These are phyloP conservation scores for Scaptodrosophila lebanonensis DNA, from an alignment of 1,140 invertebrate species.

Conservation along the genomic window DNA sequence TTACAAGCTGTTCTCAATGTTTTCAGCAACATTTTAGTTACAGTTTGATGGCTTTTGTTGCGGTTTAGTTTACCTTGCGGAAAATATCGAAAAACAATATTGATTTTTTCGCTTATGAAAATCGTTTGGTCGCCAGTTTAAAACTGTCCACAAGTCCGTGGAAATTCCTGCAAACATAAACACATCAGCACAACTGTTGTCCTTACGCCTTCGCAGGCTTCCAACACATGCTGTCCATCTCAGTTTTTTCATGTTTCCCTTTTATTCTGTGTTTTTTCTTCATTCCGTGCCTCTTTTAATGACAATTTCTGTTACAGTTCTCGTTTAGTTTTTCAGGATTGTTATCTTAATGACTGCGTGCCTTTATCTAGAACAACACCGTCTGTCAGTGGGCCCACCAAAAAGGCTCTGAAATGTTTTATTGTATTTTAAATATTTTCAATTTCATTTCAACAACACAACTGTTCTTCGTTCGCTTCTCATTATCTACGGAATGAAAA, in stretches of 20 bases:
- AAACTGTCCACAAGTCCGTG: constrained; percentile 9
- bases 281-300: constrained; percentile 38
- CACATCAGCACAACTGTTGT: constrained; percentile 48
- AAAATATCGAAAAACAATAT: constrained; percentile 31
- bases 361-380: constrained; percentile 32
- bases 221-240: constrained; percentile 66
- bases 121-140: constrained; percentile 15
- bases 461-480: constrained; percentile 35
- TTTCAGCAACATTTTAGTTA: constrained; percentile 1
- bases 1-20: too few relatives aligned
- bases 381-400: not conserved
- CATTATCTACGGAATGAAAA: too few relatives aligned
- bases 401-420: constrained; percentile 52
- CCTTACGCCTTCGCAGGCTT: constrained; percentile 15
- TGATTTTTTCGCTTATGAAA: constrained; percentile 13
- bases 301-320: constrained; percentile 68
- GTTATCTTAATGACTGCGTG: constrained; percentile 74
- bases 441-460: constrained; percentile 62
- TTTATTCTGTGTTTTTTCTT: constrained; percentile 18
- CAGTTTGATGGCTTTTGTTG: constrained; percentile 33
- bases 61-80: constrained; percentile 16
- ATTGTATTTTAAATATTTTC: constrained; percentile 61
- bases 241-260: constrained; percentile 42
- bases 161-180: constrained; percentile 39
- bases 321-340: constrained; percentile 51